phyloP scores from a whole-genome alignment of 2,113 vertebrate species.

The Charina bottae region DNA sequence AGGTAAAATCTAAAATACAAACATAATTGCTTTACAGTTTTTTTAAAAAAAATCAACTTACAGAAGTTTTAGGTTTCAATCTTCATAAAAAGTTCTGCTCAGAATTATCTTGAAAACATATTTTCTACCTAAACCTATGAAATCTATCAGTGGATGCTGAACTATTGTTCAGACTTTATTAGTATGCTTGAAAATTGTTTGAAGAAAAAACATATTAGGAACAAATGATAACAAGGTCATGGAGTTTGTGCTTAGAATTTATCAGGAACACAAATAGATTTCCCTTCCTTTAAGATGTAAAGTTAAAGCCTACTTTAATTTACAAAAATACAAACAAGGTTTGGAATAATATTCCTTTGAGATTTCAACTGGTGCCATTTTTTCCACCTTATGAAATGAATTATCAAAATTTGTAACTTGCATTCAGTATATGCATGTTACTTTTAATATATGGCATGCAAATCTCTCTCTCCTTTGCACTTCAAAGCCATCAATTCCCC shows the following conservation, averaged over 20 bases:
- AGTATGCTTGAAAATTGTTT: background rate
- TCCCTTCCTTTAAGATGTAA: background rate
- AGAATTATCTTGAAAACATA: background rate
- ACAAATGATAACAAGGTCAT: background rate
- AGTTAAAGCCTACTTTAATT: background rate
- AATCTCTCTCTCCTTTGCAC: background rate
- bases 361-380: background rate
- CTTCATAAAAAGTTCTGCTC: background rate
- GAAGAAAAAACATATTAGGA: background rate
- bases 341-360: background rate
- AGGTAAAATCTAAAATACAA: background rate
- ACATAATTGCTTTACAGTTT: background rate
- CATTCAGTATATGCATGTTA: background rate
- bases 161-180: background rate
- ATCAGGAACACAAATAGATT: background rate
- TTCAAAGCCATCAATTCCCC: background rate
- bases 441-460: background rate
- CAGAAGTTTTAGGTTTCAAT: background rate
- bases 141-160: background rate
- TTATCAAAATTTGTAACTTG: background rate
- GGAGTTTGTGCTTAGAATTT: background rate
- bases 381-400: background rate
- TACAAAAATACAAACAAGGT: background rate
- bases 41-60: background rate
- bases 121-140: background rate